phyloP scores from a whole-genome alignment of 2,113 vertebrate genomes.

The Drymodes brunneopygia region DNA sequence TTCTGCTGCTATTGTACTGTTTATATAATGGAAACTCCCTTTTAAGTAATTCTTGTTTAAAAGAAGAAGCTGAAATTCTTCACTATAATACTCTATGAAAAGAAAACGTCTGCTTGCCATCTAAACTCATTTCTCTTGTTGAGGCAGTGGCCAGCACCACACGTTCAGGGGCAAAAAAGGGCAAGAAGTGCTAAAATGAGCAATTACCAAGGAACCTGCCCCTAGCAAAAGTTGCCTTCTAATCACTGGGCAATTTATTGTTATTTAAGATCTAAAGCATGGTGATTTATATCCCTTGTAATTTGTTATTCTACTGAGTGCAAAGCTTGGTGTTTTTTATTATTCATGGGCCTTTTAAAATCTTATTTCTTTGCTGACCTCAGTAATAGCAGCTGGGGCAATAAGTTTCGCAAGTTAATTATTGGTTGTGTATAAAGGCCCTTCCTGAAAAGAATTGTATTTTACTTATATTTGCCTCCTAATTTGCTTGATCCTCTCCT shows the following conservation, averaged over 20 bases:
- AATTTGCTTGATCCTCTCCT: not conserved
- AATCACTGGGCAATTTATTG: slow-evolving; percentile 37
- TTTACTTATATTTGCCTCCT: slow-evolving; percentile 14
- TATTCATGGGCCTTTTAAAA: slow-evolving; percentile 50
- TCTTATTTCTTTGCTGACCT: slow-evolving; percentile 18
- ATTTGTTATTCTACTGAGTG: slow-evolving; percentile 41
- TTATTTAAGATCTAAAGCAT: slow-evolving; percentile 43
- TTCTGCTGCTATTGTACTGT: not conserved
- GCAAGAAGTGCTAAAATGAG: slow-evolving; percentile 19
- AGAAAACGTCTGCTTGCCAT: not conserved
- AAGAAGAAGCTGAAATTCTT: not conserved
- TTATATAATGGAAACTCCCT: not conserved
- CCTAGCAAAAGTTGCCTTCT: slow-evolving; percentile 27
- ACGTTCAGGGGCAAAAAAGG: rapidly evolving
- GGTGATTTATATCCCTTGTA: slow-evolving; percentile 31
- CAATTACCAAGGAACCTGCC: slow-evolving; percentile 26
- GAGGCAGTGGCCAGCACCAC: not conserved
- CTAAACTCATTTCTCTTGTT: not conserved
- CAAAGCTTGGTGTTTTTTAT: not conserved
- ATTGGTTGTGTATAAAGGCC: not conserved
- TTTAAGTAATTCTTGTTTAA: not conserved
- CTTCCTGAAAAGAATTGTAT: not conserved
- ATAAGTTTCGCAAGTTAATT: slow-evolving; percentile 35
- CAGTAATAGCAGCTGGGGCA: slow-evolving; percentile 14
- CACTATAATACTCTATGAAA: not conserved